A percentile compares a stretch with the other conserved stretches of the same genome.
phyloP scores from a whole-genome alignment of 2,888 invertebrate genomes.

The Spatulosminthurus flaviceps region DNA sequence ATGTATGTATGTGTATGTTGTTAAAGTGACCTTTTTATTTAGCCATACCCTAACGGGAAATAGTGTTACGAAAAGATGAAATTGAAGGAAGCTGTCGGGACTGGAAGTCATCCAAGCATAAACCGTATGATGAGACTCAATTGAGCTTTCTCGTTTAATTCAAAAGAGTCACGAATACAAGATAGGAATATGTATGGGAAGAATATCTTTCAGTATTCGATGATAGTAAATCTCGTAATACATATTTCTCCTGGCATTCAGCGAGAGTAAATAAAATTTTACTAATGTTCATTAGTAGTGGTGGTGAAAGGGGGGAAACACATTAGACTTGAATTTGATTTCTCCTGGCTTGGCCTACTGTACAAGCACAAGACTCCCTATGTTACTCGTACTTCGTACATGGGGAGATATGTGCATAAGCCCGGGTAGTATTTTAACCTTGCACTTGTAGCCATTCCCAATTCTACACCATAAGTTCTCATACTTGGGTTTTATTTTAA shows the following conservation, averaged over 20 bases:
- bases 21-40: neutral
- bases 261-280: neutral
- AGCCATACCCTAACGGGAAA: neutral
- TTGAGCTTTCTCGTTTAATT: neutral
- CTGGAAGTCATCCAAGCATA: neutral
- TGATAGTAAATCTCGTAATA: neutral
- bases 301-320: no score
- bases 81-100: neutral
- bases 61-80: neutral
- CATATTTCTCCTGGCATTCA: neutral
- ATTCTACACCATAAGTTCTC: no score
- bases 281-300: conserved; percentile 6
- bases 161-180: neutral
- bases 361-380: neutral
- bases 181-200: neutral
- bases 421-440: no score
- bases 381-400: no score
- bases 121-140: conserved; percentile 16
- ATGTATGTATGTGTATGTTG: neutral
- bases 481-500: no score
- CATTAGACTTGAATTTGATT: neutral
- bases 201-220: neutral
- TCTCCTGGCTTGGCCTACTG: neutral
- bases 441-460: no score
- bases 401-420: no score